Conservation (phyloP, 2,113 vertebrate species). For the Tiliqua scincoides region DNA sequence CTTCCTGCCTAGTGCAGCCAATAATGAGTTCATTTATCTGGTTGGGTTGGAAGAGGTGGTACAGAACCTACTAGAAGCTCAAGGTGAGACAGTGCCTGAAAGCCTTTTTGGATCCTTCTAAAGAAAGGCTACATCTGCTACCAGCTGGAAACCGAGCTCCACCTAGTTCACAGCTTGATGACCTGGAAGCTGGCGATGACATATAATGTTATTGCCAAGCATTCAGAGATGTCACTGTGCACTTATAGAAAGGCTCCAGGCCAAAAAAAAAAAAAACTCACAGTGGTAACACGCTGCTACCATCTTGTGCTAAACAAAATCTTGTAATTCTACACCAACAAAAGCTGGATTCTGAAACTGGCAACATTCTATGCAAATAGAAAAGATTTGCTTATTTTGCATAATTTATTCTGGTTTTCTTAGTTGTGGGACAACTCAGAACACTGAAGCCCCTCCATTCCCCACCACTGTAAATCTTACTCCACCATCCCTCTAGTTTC, state of each 20-base stretch:
- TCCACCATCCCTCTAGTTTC: not conserved
- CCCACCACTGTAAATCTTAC: not conserved
- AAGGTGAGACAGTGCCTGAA: constrained; percentile 75
- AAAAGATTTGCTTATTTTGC: no score
- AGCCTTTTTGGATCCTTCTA: not conserved
- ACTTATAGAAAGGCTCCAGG: no score
- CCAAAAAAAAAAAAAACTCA: no score
- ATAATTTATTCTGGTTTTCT: not conserved
- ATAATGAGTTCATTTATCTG: constrained; percentile 98
- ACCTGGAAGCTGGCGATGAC: no score
- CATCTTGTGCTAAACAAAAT: not conserved
- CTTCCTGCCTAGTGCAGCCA: constrained; percentile 95
- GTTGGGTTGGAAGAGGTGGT: constrained; percentile 97
- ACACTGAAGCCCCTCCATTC: no score
- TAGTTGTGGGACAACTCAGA: not conserved
- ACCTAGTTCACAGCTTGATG: no score
- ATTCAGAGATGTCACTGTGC: no score
- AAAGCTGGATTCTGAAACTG: not conserved
- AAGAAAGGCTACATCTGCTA: not conserved
- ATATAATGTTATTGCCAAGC: no score
- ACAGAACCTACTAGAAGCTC: constrained; percentile 94
- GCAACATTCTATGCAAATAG: not conserved
- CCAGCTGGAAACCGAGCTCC: no score
- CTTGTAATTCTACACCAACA: not conserved
- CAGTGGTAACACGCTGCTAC: no score